Evolutionary conservation across 2,113 vertebrate species (phyloP), one percentile per base, ranked within the genome.

Genomic region (Monarcha castaneiventris): DNA sequence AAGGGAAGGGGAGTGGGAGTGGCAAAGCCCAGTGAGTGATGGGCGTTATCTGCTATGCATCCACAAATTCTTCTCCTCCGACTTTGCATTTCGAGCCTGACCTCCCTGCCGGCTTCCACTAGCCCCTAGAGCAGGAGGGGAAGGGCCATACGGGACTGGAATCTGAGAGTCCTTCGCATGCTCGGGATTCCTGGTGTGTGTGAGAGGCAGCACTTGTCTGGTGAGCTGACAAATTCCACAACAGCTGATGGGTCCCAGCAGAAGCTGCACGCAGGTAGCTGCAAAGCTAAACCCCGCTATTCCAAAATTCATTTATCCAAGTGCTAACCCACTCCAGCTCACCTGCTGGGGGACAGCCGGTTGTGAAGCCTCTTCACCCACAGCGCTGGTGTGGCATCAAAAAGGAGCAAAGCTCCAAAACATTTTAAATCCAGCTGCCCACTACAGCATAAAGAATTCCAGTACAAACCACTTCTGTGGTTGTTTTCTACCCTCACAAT

Each of bases 391-490:
- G 27, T 27, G 52, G 58, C 49, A 94, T n/a, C 52, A 82, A 52
- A 87, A 90, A 89, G 51, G 49, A 94, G 16, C 41, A 62, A 84
- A 87, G 29, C 41, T 91, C 71, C 54, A 61, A 68, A 91, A 66
- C 11, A 85, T 66, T 62, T 94, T 51, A 80, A 80, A 87, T 67
- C 54, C 91, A 87, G 79, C 94, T 96, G 87, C 75, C 63, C 55
- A 56, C 72, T 48, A 27, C 29, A 52, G 51, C 4, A 10, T 37
- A 16, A 77, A 92, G 80, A 72, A 92, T 91, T 76, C 69, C 86
- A 92, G 77, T 54, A 79, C 71, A 68, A 86, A 79, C 44, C 68
- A 54, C 88, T 86, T 69, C 3, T 26, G 69, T 26, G 69, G 61
- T 81, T 87, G 84, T 83, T 61, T 92, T 61, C 75, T 48, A 41